A percentile compares a stretch with the other conserved stretches of the same genome.
phyloP scores from a whole-genome alignment of 1,140 invertebrate genomes.

The Theocolax elegans region DNA sequence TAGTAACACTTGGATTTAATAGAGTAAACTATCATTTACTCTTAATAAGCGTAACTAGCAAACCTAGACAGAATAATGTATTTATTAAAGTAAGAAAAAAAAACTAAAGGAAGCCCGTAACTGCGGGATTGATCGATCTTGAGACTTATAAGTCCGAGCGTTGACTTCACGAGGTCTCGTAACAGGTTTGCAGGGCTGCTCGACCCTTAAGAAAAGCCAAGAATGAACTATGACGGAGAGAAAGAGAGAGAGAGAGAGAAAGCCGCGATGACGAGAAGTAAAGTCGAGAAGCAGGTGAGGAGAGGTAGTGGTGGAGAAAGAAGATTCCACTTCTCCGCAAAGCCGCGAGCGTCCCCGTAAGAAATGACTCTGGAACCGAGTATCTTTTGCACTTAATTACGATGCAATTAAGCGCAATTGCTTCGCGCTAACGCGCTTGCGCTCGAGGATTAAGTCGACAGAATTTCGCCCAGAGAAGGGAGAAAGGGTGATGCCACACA shows the following conservation, averaged over 20 bases:
- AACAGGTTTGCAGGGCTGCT: conserved; percentile 31
- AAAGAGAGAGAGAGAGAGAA: not conserved
- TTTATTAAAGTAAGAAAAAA: no score
- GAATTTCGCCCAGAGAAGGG: conserved; percentile 14
- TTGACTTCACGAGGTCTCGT: not conserved
- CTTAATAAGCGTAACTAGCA: no score
- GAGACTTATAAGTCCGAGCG: conserved; percentile 16
- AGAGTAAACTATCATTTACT: no score
- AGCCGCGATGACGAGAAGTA: not conserved
- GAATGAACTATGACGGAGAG: not conserved
- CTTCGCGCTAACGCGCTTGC: conserved; percentile 19
- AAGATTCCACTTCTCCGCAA: conserved; percentile 2
- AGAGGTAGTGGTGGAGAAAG: not conserved
- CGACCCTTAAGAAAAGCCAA: not conserved
- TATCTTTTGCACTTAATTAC: conserved; percentile 44
- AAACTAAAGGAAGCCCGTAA: conserved; percentile 1
- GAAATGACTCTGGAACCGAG: conserved; percentile 1
- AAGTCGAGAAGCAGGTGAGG: not conserved
- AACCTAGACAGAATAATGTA: no score
- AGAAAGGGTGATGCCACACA: not conserved
- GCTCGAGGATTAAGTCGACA: conserved; percentile 6
- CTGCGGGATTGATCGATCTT: conserved; percentile 21
- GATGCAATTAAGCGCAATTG: conserved; percentile 41
- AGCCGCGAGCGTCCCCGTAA: not conserved
- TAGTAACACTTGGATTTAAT: no score